Evolutionary conservation across 2,797 vertebrate genomes (phyloP).

Genomic region (Acrocephalus scirpaceus): DNA sequence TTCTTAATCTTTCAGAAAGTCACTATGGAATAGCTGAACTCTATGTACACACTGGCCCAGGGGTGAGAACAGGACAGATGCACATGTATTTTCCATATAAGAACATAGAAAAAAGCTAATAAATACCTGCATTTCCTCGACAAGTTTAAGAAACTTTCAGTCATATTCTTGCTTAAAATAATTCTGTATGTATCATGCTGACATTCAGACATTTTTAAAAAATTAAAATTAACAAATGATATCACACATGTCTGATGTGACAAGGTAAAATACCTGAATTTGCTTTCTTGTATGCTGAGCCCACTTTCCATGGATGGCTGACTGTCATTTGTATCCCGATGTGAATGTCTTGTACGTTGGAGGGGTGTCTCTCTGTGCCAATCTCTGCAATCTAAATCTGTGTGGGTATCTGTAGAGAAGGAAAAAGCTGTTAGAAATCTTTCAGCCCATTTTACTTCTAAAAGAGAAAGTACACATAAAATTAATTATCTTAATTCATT

Average conservation of each 20-base stretch:
- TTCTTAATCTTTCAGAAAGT: not conserved
- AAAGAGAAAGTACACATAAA: not conserved
- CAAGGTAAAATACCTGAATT: slow-evolving; percentile 8
- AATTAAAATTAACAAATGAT: not conserved
- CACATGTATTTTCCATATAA: not conserved
- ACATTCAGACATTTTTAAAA: not conserved
- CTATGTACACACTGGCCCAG: too few relatives aligned
- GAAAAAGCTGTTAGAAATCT: not conserved
- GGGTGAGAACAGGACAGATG: not conserved
- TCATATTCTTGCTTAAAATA: not conserved
- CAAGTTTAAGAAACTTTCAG: not conserved
- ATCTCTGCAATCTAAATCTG: not conserved
- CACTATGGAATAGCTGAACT: not conserved
- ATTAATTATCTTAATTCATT: not conserved
- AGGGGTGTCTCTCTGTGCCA: not conserved
- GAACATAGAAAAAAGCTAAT: not conserved
- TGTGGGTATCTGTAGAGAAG: not conserved
- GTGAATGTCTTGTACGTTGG: not conserved
- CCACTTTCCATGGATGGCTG: not conserved
- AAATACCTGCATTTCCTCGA: not conserved
- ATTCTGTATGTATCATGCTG: not conserved
- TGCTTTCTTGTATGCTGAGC: not conserved
- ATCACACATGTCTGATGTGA: not conserved
- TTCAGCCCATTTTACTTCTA: not conserved
- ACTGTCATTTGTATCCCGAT: not conserved